Conservation (phyloP, 2,797 vertebrate genomes). For the Epinephelus coioides region DNA sequence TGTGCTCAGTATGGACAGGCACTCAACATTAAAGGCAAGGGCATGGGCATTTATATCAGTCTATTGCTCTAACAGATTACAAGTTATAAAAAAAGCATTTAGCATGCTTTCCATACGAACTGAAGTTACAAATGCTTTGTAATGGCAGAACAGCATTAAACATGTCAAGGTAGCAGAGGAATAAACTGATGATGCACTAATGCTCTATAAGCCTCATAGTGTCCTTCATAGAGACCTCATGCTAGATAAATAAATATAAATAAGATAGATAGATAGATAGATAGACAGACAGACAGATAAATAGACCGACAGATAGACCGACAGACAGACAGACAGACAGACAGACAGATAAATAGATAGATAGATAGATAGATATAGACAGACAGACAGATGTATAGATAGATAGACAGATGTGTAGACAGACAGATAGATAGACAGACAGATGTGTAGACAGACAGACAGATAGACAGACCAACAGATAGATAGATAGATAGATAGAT, state of each 20-base stretch:
- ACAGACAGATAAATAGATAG: too few species aligned
- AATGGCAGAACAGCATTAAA: not conserved
- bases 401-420: too few species aligned
- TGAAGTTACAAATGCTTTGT: not conserved
- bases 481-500: too few species aligned
- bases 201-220: not conserved
- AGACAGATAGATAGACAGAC: too few species aligned
- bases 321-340: too few species aligned
- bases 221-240: not conserved
- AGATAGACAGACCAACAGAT: too few species aligned
- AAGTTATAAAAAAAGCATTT: not conserved
- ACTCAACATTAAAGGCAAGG: not conserved
- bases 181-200: not conserved
- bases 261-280: too few species aligned
- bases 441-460: fast-evolving
- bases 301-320: too few species aligned
- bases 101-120: not conserved
- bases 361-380: too few species aligned
- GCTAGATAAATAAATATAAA: not conserved
- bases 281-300: too few species aligned
- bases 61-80: too few species aligned
- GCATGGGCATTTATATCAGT: not conserved
- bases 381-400: too few species aligned
- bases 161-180: not conserved
- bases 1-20: not conserved